Evolutionary conservation across 1,140 invertebrate species (phyloP), one percentile per base, ranked within the genome.

Genomic region (Nasonia giraulti): DNA sequence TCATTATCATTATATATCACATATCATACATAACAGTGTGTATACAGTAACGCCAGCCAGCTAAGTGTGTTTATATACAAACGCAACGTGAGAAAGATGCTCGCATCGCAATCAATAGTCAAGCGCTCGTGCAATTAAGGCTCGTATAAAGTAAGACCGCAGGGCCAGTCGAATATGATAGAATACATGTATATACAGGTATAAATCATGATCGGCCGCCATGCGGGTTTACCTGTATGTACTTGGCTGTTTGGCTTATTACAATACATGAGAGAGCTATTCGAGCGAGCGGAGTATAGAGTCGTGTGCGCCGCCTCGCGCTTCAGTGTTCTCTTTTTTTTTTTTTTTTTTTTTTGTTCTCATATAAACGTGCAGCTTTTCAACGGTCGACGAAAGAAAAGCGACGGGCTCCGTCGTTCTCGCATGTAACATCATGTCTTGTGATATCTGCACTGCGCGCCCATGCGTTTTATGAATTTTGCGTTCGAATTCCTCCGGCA

Each of bases 331-430:
- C 17, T 62, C 20, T n/a, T 62, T 62, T 62, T n/a, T 62, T 55
- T 55, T 55, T 55, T 55, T 55, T 55, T n/a, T 62, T 14, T 6
- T 33, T 27, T 27, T 27, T 27, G 27, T 27, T 27, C 27, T 27
- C 27, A 2, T 12, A 31, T 17, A 31, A 73, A 69, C 23, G 88
- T 86, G 87, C 87, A 89, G 89, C 90, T 89, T 91, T 90, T 86
- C 90, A n/a, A 62, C 55, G 91, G 92, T 92, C 90, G 91, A 92
- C 92, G 92, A 93, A 92, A 93, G 92, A 93, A 93, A 91, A 92
- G 92, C 91, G 91, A 92, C 91, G 90, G 55, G 17, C 17, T 62
- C 55, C 55, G 20, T 62, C 55, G 55, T n/a, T 20, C 20, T 20
- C 17, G 55, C 20, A 62, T n/a, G 14, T 50, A 27, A 27, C 1